A percentile compares a stretch with the other conserved stretches of the same genome.
Evolutionary conservation across 2,113 vertebrate species (phyloP).

Genomic region (Phasianus colchicus): DNA sequence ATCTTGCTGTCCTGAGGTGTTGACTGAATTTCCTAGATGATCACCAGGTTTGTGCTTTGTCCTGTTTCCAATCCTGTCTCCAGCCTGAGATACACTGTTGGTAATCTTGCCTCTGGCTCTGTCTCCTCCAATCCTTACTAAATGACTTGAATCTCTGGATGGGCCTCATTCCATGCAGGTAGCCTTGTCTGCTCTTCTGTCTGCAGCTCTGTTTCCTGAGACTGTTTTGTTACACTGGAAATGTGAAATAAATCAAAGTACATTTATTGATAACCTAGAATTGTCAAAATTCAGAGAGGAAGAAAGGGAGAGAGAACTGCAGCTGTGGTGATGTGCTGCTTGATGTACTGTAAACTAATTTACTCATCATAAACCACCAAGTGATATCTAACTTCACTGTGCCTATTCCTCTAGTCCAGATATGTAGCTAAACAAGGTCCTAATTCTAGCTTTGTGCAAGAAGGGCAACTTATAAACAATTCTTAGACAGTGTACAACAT

Average conservation of each 20-base stretch:
- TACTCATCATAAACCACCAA: not conserved
- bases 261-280: not conserved
- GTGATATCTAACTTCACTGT: not conserved
- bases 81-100: not conserved
- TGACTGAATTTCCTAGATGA: not conserved
- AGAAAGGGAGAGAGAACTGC: not conserved
- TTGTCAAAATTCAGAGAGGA: not conserved
- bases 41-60: not conserved
- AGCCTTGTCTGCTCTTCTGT: not conserved
- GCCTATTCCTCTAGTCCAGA: not conserved
- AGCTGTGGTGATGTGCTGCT: not conserved
- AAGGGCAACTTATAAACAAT: constrained; percentile 43
- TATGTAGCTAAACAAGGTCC: not conserved
- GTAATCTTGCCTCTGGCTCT: not conserved
- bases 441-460: constrained; percentile 3
- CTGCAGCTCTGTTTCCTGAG: not conserved
- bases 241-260: not conserved
- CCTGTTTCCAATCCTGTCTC: not conserved
- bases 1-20: not conserved
- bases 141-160: not conserved
- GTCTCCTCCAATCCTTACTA: not conserved
- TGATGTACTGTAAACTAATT: not conserved
- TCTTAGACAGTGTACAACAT: constrained; percentile 13
- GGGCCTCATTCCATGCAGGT: not conserved
- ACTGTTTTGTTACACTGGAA: not conserved